phyloP scores from a whole-genome alignment of 2,797 vertebrate species.

The Protosalanx chinensis region DNA sequence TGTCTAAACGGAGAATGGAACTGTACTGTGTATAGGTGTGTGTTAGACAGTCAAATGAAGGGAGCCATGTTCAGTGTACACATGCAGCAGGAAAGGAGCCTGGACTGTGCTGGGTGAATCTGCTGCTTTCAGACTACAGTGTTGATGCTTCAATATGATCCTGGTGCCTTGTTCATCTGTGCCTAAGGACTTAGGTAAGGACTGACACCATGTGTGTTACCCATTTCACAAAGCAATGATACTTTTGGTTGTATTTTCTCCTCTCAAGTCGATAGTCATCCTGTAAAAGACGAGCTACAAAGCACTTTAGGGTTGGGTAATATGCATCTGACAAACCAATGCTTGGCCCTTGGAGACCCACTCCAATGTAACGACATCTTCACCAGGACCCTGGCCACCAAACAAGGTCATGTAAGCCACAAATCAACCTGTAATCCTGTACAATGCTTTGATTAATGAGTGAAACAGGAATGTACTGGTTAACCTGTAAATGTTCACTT shows the following conservation, averaged over 20 bases:
- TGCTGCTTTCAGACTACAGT: constrained; percentile 68
- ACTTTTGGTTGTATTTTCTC: constrained; percentile 55
- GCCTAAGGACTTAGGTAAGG: constrained; percentile 71
- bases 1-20: constrained; percentile 58
- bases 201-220: constrained; percentile 46
- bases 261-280: constrained; percentile 35
- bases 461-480: constrained; percentile 33
- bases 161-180: constrained; percentile 81
- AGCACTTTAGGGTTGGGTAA: constrained; percentile 69
- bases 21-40: constrained; percentile 51
- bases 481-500: constrained; percentile 38
- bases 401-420: constrained; percentile 36
- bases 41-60: constrained; percentile 57
- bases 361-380: constrained; percentile 22
- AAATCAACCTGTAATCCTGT: constrained; percentile 46
- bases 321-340: constrained; percentile 46
- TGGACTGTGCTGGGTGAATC: constrained; percentile 71
- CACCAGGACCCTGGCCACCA: constrained; percentile 43
- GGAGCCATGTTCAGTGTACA: constrained; percentile 50
- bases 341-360: constrained; percentile 51
- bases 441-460: constrained; percentile 41
- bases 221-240: constrained; percentile 54
- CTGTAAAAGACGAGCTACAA: constrained; percentile 55
- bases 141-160: constrained; percentile 74
- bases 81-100: constrained; percentile 56